Evolutionary conservation across 1,140 invertebrate species (phyloP).

Genomic region (Drosophila rhopaloa): DNA sequence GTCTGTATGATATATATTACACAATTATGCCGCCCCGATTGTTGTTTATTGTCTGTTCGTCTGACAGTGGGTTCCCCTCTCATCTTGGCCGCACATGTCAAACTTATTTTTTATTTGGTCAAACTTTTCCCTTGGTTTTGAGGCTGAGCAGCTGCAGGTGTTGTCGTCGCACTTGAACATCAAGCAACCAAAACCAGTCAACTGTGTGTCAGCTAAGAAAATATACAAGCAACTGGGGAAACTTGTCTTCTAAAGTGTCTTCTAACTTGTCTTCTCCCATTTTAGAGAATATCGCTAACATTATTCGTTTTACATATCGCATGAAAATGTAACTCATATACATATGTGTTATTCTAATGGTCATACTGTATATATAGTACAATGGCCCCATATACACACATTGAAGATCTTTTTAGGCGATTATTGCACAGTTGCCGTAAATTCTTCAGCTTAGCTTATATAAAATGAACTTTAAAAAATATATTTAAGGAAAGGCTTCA

Average conservation of each 20-base stretch:
- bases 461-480: too few species aligned
- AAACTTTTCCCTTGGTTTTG: constrained; percentile 14
- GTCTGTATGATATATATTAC: constrained; percentile 31
- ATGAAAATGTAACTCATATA: too few species aligned
- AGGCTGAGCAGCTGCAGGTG: constrained; percentile 56
- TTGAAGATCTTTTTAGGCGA: too few species aligned
- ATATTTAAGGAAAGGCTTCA: too few species aligned
- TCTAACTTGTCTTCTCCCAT: not conserved
- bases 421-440: too few species aligned
- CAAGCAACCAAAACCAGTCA: constrained; percentile 1
- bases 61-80: constrained; percentile 5
- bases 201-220: constrained; percentile 45
- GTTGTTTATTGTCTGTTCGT: constrained; percentile 61
- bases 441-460: too few species aligned
- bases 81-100: constrained; percentile 19
- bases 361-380: too few species aligned
- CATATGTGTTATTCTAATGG: too few species aligned
- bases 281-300: too few species aligned
- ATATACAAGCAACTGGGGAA: constrained; percentile 16
- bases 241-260: not conserved
- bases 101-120: constrained; percentile 29
- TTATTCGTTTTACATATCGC: too few species aligned
- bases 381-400: too few species aligned
- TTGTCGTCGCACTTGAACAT: constrained; percentile 40
- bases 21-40: constrained; percentile 63